Percentiles rank a stretch among this genome's conserved stretches.
Evolutionary conservation across 1,140 invertebrate species (phyloP).

Genomic region (Solenopsis fugax): DNA sequence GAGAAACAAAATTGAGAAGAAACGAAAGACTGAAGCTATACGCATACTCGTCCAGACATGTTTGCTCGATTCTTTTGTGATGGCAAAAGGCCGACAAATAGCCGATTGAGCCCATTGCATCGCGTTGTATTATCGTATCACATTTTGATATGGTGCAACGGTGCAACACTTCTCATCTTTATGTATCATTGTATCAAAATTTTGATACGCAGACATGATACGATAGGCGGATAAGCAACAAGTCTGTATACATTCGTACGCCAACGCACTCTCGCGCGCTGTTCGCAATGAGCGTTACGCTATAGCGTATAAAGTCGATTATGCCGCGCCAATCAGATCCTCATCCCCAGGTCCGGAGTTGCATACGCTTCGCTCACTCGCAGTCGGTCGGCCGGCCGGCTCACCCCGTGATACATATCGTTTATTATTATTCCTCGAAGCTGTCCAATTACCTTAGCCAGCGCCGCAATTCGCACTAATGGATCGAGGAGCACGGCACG

Average conservation of each 20-base stretch:
- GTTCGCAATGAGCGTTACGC: constrained; percentile 16
- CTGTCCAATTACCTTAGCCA: constrained; percentile 76
- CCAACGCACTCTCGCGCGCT: constrained; percentile 20
- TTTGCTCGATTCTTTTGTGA: too few relatives aligned
- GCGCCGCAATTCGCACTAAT: constrained; percentile 75
- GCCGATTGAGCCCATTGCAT: too few relatives aligned
- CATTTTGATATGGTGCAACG: too few relatives aligned
- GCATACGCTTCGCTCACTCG: constrained; percentile 22
- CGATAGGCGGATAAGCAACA: too few relatives aligned
- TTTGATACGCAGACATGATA: too few relatives aligned
- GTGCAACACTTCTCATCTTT: too few relatives aligned
- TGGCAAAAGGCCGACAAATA: too few relatives aligned
- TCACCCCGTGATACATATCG: constrained; percentile 69
- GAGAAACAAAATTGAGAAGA: too few relatives aligned
- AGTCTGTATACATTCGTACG: background rate
- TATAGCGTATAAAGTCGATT: constrained; percentile 47
- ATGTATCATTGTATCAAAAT: too few relatives aligned
- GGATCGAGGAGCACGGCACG: constrained; percentile 74
- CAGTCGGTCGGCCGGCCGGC: background rate
- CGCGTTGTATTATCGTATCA: too few relatives aligned
- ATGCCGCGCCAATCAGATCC: constrained; percentile 42
- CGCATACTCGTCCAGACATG: too few relatives aligned
- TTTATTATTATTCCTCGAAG: constrained; percentile 76
- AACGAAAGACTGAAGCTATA: too few relatives aligned
- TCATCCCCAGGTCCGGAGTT: constrained; percentile 8